Evolutionary conservation across 2,888 invertebrate genomes (phyloP), one percentile per base, ranked within the genome.

Genomic region (Hybos culiciformis): DNA sequence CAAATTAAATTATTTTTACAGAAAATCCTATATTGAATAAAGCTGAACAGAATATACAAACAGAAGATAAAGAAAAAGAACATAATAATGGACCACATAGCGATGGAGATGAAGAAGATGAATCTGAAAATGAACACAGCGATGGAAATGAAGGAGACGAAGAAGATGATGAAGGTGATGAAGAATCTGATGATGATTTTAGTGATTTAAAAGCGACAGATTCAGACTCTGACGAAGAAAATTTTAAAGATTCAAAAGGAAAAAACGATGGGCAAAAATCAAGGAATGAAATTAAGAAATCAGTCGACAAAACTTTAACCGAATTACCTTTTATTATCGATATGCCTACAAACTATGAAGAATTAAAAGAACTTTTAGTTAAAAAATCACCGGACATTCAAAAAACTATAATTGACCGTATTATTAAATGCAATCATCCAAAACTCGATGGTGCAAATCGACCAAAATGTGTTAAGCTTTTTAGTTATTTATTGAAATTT

Each of bases 361-460:
- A 71, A 44, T 70, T 86, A 34, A 58, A 76, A 59, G 67, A 73
- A 52, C 57, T 83, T 42, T 60, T 92, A 15, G 59, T 68, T 38
- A 70, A 73, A 31, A 75, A 78, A 53, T 68, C 75, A 8, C 68
- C 76, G 2, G 66, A 73, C 12, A 76, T 85, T 54, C 83, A 86
- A 55, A 68, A 75, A 0, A 68, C 75, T 11, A 78, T 88, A 9
- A 59, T 93, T 37, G 81, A 84, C 56, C 75, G 86, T 54, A 77
- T 94, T 51, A 80, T 92, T 15, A 90, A 90, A 66, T 86, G 83
- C 55, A 83, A 88, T 66, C 85, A 92, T 63, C 86, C 86, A 3
- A 79, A 85, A 54, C 63, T 91, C 40, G 77, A 77, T 6, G 78
- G 77, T 50, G 77, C 77, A 14, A 92, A 92, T 58, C 85, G 84